Percentiles rank a stretch among this genome's conserved stretches.
Conservation (phyloP, 2,888 invertebrate genomes). For the Meghimatium bilineatum region DNA sequence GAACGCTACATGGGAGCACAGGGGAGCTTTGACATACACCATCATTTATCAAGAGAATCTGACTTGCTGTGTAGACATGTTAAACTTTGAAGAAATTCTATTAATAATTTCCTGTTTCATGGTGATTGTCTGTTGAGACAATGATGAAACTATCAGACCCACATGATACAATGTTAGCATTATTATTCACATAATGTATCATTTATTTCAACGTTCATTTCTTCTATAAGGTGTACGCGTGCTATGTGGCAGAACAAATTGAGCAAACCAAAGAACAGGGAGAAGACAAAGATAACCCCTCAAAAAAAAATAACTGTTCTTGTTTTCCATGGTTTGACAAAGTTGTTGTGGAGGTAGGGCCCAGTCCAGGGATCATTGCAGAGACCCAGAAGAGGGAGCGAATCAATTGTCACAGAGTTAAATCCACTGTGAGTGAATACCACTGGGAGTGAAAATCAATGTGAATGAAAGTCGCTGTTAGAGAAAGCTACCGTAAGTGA, state of each 20-base stretch:
- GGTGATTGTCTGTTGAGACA: no score
- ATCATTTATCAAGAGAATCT: no score
- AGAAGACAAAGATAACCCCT: neutral
- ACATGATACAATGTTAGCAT: no score
- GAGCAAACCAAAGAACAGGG: neutral
- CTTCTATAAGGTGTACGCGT: neutral
- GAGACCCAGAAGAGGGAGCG: conserved; percentile 86
- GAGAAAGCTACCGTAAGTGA: no score
- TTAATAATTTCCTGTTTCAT: no score
- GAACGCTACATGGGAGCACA: no score
- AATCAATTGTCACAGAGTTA: conserved; percentile 80
- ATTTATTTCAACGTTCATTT: neutral
- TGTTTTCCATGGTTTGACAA: neutral
- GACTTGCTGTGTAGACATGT: no score
- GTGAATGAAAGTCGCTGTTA: neutral
- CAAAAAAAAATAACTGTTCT: neutral
- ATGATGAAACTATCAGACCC: no score
- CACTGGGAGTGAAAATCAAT: neutral
- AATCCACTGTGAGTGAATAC: neutral
- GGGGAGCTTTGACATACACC: no score
- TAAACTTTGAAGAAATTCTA: no score
- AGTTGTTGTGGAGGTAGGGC: conserved; percentile 22
- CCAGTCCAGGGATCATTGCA: conserved; percentile 84
- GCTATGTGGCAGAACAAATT: conserved; percentile 24
- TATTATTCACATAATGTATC: no score